Base-by-base conservation (phyloP, 1,140 invertebrate species). In the Oncopeltus fasciatus region DNA sequence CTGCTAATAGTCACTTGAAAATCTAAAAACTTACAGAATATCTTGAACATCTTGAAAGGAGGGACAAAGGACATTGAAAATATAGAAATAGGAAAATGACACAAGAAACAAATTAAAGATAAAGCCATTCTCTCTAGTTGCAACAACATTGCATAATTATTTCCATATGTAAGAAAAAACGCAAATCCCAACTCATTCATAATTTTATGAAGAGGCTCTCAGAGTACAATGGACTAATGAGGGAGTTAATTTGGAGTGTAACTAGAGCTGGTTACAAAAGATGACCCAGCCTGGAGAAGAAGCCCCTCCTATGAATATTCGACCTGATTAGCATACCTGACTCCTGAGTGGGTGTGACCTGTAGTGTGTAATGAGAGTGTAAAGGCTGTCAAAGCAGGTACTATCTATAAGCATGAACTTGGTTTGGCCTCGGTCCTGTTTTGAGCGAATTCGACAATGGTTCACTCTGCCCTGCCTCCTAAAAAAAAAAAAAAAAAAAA, bases 391-490 rank as follows among this genome's bases (percentile, higher is more conserved):
- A 73, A 96, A 98, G 65, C 83, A 86, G 28, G 87, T 81, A 2
- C 84, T 84, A 64, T 96, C 92, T 31, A 95, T 91, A 8, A 98
- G 77, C 76, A 88, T 95, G 74, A 92, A 97, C 72, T 91, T 92
- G 0, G 85, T 90, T 68, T 88, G 80, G 24, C 91, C 92, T 69
- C 86, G 82, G 65, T 95, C 91, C 70, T 92, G 90, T 69, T 90
- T 91, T 28, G 87, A 80, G 69, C 88, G 87, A 62, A 97, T 97
- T 46, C 92, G 80, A 72, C 92, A 95, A 73, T 98, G 95, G 74
- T 95, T 92, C 0, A 90, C 88, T 71, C 86, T 85, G 20, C 85
- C 87, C 70, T 90, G 83, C 12, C 91, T 78, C 90, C 80, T 82
- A 67, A 24, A 67, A 69, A 58, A 27, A 67, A 61, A 46, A 66